Evolutionary conservation across 2,888 invertebrate species (phyloP).

Genomic region (Nomada goodeniana): DNA sequence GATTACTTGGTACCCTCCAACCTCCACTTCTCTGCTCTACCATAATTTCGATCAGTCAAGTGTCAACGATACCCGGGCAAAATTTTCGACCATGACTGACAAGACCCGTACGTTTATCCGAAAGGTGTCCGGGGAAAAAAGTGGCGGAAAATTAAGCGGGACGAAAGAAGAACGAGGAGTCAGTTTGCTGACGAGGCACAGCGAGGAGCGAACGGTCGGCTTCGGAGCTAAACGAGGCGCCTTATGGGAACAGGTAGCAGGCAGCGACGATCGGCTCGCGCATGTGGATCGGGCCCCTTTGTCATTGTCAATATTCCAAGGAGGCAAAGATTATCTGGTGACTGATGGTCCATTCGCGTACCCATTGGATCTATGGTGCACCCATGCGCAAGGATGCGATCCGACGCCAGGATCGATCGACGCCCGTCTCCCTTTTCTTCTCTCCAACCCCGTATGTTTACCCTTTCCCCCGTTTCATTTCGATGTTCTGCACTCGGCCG

Average conservation of each 20-base stretch:
- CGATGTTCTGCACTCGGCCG: not conserved
- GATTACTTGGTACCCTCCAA: not conserved
- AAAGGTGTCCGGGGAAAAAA: constrained; percentile 55
- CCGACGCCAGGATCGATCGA: constrained; percentile 65
- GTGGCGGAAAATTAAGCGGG: constrained; percentile 61
- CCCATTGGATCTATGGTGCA: constrained; percentile 70
- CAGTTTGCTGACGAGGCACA: constrained; percentile 51
- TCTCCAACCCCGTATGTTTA: constrained; percentile 8
- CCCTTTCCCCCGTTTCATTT: constrained; percentile 29
- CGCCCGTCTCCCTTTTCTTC: constrained; percentile 25
- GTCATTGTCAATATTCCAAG: constrained; percentile 79
- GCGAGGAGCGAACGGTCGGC: constrained; percentile 10
- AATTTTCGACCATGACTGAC: constrained; percentile 40
- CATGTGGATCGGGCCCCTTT: constrained; percentile 71
- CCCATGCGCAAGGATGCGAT: constrained; percentile 64
- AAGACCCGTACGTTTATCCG: constrained; percentile 21
- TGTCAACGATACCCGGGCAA: not conserved
- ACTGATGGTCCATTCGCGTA: constrained; percentile 76
- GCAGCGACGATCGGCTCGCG: constrained; percentile 50
- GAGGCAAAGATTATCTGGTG: constrained; percentile 77
- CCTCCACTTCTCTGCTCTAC: not conserved
- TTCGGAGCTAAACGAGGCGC: constrained; percentile 42
- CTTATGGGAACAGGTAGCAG: constrained; percentile 71
- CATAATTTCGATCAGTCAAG: constrained; percentile 17
- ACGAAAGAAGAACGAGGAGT: constrained; percentile 58